Evolutionary conservation across 2,113 vertebrate genomes (phyloP).

Genomic region (Crotalus helleri): DNA sequence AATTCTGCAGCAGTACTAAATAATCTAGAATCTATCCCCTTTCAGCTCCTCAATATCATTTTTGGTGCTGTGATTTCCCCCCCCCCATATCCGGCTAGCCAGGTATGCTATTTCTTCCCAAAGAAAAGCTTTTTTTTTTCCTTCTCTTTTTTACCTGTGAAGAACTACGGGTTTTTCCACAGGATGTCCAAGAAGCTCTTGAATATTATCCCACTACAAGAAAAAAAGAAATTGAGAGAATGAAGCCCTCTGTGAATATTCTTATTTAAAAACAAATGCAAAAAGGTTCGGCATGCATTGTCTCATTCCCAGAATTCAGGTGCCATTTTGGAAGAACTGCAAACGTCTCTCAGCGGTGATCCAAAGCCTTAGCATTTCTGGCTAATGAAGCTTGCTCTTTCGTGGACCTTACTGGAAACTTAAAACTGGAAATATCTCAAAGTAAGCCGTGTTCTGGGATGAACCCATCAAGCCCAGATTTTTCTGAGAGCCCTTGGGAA

Average conservation of each 20-base stretch:
- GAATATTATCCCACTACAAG: slow-evolving; percentile 95
- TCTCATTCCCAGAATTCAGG: background rate
- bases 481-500: background rate
- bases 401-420: background rate
- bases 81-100: background rate
- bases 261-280: background rate
- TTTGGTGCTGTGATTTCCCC: background rate
- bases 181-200: slow-evolving; percentile 92
- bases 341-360: background rate
- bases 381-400: background rate
- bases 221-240: background rate
- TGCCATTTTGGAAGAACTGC: background rate
- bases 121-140: background rate
- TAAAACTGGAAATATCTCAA: background rate
- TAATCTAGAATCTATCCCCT: background rate
- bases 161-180: slow-evolving; percentile 98
- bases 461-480: background rate
- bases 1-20: background rate
- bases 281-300: accelerated
- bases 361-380: background rate
- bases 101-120: background rate
- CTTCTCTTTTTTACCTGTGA: slow-evolving; percentile 79
- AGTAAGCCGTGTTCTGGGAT: background rate
- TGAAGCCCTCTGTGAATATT: background rate
- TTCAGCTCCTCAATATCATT: no score